These are phyloP conservation scores for Muricea muricata DNA, from an alignment of 92 coral and sea anemone genomes.

Conservation along the genomic window DNA sequence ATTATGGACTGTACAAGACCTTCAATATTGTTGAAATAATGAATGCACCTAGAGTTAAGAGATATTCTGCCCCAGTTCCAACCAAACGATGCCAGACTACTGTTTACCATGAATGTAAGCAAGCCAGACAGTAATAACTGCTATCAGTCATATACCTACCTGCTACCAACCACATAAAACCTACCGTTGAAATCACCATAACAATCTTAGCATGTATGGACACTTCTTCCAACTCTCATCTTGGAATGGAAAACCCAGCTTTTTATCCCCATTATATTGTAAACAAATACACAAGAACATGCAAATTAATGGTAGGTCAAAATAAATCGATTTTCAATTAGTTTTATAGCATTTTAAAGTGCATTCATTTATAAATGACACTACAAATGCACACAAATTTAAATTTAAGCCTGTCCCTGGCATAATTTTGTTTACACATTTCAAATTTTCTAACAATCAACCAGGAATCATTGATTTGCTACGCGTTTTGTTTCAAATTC, in stretches of 20 bases:
- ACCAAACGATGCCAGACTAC: no score
- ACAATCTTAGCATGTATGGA: not conserved
- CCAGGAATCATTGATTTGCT: not conserved
- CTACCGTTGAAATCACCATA: not conserved
- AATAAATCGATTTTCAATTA: not conserved
- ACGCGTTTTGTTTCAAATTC: not conserved
- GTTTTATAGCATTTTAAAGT: not conserved
- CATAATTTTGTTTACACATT: not conserved
- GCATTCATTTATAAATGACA: no score
- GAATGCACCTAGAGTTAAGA: no score
- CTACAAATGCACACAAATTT: not conserved
- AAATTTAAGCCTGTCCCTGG: not conserved
- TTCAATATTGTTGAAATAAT: no score
- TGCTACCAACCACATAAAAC: not conserved
- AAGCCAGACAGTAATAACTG: not conserved
- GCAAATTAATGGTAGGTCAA: no score
- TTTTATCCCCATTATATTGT: not conserved
- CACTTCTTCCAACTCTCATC: not conserved
- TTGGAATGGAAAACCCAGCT: slow-evolving; percentile 6
- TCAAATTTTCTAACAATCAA: not conserved
- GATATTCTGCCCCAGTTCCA: no score
- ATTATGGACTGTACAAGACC: no score
- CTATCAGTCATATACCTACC: not conserved
- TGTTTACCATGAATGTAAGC: no score
- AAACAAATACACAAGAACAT: no score